Base-by-base conservation (phyloP, 2,888 invertebrate genomes). In the Luperina testacea region DNA sequence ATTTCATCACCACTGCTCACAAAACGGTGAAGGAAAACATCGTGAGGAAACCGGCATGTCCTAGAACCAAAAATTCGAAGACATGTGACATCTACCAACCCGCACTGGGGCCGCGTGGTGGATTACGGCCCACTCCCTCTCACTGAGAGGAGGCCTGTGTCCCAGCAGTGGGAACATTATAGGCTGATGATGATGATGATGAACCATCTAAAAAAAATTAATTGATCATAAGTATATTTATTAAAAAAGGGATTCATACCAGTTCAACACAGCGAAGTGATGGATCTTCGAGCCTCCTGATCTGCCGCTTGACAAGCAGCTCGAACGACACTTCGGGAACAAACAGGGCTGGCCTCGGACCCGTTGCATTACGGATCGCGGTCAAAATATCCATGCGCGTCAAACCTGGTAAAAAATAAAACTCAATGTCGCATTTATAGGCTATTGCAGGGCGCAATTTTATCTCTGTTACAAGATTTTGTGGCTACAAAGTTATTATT, bases 291-390 rank as follows among this genome's bases (percentile, higher is more conserved):
- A 99, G 97, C 73, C 99, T 97, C 48, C 99, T 97, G 86, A 99
- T 99, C 97, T 99, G 99, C 69, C 99, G 97, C 94, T 99, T 99
- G 13, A 99, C 99, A 67, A 99, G 97, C 89, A 99, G 94, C 95
- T 99, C 99, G 96, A 99, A 99, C 0, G 99, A 99, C 0, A 99
- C 99, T 94, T 99, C 99, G 1, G 99, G 99, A 71, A 99, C 98
- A 94, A 99, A 99, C 0, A 99, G 96, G 0, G 99, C 99, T 1
- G 99, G 99, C 83, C 99, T 96, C 0, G 99, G 99, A 3, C 99
- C 99, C 20, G 99, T 99, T 4, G 99, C 99, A 97, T 99, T 99
- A 83, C 99, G 97, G 89, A 99, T 99, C 11, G 99, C 99, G 51
- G 99, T 99, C 81, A 99, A 97, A 90, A 99, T 99, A 94, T 99